Evolutionary conservation across 2,113 vertebrate genomes (phyloP).

Genomic region (Felis chaus): DNA sequence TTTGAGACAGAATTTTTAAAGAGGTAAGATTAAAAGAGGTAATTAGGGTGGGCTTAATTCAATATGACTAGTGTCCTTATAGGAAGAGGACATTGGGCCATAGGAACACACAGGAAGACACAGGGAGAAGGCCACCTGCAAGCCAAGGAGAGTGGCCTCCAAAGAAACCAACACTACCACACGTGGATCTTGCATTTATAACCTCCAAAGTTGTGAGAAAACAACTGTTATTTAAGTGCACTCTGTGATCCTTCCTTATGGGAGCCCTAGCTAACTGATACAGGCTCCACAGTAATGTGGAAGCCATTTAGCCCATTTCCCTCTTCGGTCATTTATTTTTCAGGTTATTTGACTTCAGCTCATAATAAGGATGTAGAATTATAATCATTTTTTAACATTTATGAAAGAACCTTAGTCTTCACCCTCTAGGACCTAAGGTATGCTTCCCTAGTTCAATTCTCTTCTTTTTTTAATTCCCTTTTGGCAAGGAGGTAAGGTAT

Average conservation of each 20-base stretch:
- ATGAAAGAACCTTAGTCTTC: background rate
- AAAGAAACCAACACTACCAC: background rate
- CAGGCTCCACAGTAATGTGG: background rate
- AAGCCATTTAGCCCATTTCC: background rate
- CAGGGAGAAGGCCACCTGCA: background rate
- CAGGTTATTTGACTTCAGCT: background rate
- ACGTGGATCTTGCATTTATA: background rate
- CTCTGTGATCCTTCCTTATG: background rate
- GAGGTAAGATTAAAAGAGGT: background rate
- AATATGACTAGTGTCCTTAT: background rate
- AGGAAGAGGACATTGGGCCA: background rate
- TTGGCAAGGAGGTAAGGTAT: background rate
- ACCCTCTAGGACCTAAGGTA: background rate
- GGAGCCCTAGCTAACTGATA: background rate
- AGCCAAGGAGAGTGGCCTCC: background rate
- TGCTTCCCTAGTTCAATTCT: background rate
- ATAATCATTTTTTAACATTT: background rate
- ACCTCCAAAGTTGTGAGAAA: background rate
- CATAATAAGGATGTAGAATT: background rate
- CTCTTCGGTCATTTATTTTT: background rate
- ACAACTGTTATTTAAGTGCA: background rate
- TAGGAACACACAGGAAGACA: background rate
- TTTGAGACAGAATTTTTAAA: background rate
- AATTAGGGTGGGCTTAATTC: background rate
- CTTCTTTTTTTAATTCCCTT: background rate